phyloP scores from a whole-genome alignment of 2,113 vertebrate species.

The Siphamia tubifer region DNA sequence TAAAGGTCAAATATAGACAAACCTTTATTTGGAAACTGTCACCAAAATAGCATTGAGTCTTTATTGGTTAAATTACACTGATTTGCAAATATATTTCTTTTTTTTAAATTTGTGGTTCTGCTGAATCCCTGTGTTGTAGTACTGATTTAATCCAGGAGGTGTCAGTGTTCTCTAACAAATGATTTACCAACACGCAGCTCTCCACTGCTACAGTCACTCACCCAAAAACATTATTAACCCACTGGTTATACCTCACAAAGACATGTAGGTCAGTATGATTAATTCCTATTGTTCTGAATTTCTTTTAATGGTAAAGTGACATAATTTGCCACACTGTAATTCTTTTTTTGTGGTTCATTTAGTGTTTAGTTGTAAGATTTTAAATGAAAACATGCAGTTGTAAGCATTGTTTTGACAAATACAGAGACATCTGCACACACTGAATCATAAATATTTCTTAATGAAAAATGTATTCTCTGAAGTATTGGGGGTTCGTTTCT shows the following conservation, averaged over 20 bases:
- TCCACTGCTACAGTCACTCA: neutral
- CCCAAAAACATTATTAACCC: neutral
- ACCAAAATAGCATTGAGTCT: too few relatives aligned
- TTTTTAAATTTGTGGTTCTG: neutral
- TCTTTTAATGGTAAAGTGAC: constrained; percentile 1
- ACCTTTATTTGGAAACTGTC: too few relatives aligned
- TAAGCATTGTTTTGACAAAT: constrained; percentile 27
- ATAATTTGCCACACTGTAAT: constrained; percentile 24
- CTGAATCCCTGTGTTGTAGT: neutral
- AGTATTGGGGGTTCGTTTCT: too few relatives aligned
- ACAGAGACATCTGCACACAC: constrained; percentile 46
- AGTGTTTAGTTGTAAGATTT: constrained; percentile 9
- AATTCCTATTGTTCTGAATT: constrained; percentile 18
- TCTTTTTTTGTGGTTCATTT: constrained; percentile 32
- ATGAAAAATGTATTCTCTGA: too few relatives aligned
- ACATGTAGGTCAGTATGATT: neutral
- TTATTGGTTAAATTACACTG: too few relatives aligned
- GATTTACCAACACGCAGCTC: neutral
- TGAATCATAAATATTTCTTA: constrained; percentile 3
- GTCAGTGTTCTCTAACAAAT: constrained; percentile 64
- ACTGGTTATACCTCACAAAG: neutral
- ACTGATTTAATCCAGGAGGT: constrained; percentile 39
- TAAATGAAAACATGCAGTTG: constrained; percentile 11
- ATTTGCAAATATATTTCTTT: too few relatives aligned
- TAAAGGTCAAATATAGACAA: too few relatives aligned